Conservation (phyloP, 2,113 vertebrate species). For the Corythornis cristatus region DNA sequence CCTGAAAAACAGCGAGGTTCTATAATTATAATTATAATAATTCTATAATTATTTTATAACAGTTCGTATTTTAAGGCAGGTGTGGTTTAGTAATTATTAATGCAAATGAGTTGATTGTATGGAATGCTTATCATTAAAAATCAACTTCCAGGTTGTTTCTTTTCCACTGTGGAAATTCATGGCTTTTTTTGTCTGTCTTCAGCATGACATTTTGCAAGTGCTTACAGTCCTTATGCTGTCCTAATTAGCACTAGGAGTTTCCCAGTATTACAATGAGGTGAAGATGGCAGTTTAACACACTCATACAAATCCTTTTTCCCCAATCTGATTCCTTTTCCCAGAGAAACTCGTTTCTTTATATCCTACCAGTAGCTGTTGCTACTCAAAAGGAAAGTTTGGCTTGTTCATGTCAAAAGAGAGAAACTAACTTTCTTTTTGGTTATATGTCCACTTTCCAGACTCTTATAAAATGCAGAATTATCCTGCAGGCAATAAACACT, state of each 20-base stretch:
- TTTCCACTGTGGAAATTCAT: background rate
- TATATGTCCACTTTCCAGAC: background rate
- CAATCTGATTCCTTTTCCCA: background rate
- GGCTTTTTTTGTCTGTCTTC: background rate
- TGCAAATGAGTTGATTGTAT: background rate
- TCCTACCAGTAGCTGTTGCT: background rate
- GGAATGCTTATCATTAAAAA: background rate
- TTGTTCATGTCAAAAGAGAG: background rate
- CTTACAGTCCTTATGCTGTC: background rate
- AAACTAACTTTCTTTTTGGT: background rate
- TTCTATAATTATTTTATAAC: background rate
- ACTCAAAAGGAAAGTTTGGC: background rate
- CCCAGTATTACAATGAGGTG: background rate
- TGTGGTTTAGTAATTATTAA: background rate
- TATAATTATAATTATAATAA: too few species aligned
- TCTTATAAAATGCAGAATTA: slow-evolving; percentile 40
- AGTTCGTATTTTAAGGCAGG: background rate
- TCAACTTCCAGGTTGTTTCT: background rate
- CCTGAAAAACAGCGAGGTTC: background rate
- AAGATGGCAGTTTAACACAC: background rate
- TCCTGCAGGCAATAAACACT: slow-evolving; percentile 60
- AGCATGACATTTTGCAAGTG: background rate
- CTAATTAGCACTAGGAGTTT: background rate
- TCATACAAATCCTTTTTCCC: background rate
- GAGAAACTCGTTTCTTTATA: background rate